Base-by-base conservation (phyloP, 2,888 invertebrate genomes). In the Bibio marci region DNA sequence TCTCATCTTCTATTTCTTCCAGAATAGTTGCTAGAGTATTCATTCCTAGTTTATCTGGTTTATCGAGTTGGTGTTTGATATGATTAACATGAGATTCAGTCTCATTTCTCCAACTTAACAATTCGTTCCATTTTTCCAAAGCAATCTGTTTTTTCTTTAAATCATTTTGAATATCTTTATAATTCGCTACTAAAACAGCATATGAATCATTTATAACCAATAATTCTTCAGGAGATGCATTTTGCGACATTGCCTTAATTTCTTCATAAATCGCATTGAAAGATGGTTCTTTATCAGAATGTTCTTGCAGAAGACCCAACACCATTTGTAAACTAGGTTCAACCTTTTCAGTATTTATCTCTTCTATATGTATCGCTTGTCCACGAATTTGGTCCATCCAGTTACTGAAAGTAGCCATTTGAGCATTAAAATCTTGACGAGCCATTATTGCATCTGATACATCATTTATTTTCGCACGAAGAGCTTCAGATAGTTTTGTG, bases 361-460 rank as follows among this genome's bases (percentile, higher is more conserved):
- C 83, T 53, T 83, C 82, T 39, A 83, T 76, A 50, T 81, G 78
- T 34, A 74, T 74, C 17, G 80, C 70, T 49, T 79, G 79, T 26
- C 72, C 68, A 46, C 73, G 71, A 41, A 86, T 67, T 38, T 76
- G 71, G 15, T 77, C 73, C 58, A 87, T 74, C 82, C 86, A 87
- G 46, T 76, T 78, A 27, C 77, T 74, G 47, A 87, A 83, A 46
- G 79, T 79, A 2, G 74, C 71, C 43, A 87, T 64, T 56, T 80
- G 81, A 7, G 76, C 76, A 55, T 80, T 73, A 51, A 87, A 82
- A 52, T 90, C 88, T 63, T 90, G 87, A 41, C 80, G 69, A 0
- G 80, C 70, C 35, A 86, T 71, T 33, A 87, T 76, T 27, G 80
- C 76, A 53, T 88, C 87, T 1, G 87, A 85, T 1, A 85, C 64